phyloP scores from a whole-genome alignment of 2,888 invertebrate genomes.

The Gerris lacustris region DNA sequence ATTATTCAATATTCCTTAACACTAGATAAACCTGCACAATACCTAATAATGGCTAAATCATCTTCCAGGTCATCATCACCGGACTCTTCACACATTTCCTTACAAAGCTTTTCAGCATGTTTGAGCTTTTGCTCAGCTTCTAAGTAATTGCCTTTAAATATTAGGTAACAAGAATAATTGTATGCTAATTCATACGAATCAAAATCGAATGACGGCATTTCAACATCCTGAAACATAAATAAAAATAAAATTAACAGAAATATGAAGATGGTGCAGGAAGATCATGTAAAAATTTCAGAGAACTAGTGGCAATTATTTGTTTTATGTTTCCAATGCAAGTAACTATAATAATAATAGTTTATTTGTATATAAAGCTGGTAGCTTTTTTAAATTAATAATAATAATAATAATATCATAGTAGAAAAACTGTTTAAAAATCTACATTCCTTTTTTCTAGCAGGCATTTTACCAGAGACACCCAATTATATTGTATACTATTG shows the following conservation, averaged over 20 bases:
- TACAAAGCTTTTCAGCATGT: conserved; percentile 70
- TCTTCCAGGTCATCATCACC: conserved; percentile 85
- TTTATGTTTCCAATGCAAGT: too few species aligned
- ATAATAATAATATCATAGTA: too few species aligned
- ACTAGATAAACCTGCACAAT: too few species aligned
- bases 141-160: conserved; percentile 53
- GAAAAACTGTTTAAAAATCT: too few species aligned
- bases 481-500: too few species aligned
- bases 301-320: too few species aligned
- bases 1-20: too few species aligned
- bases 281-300: background rate
- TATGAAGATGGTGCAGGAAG: background rate
- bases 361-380: too few species aligned
- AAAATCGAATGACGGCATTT: conserved; percentile 46
- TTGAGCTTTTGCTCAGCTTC: conserved; percentile 74
- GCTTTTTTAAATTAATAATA: too few species aligned
- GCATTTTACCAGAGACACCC: too few species aligned
- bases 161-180: conserved; percentile 73
- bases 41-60: conserved; percentile 40
- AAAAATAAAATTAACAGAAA: background rate
- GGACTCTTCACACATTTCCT: conserved; percentile 74
- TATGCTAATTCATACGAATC: conserved; percentile 83
- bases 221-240: conserved; percentile 37
- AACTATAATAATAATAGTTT: too few species aligned
- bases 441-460: too few species aligned